These are phyloP conservation scores for Enteromius fasciolatus DNA, from an alignment of 2,797 vertebrate genomes.

Conservation along the genomic window DNA sequence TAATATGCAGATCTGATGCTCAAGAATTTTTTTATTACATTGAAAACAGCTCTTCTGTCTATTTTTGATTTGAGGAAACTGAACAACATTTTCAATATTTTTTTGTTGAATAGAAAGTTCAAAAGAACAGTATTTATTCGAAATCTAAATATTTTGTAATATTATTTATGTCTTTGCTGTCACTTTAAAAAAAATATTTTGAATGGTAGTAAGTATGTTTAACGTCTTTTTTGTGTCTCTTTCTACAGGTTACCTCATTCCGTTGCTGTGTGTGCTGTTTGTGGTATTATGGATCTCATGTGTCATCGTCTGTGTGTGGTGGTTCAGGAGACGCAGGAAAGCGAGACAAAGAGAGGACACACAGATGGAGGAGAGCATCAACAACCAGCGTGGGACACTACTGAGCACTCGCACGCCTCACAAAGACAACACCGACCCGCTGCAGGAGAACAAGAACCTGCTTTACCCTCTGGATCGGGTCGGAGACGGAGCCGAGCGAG, in stretches of 20 bases:
- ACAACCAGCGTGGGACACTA: conserved; percentile 90
- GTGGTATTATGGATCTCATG: conserved; percentile 89
- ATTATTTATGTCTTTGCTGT: not conserved
- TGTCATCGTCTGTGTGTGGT: conserved; percentile 88
- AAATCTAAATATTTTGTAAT: not conserved
- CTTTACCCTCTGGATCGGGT: conserved; percentile 83
- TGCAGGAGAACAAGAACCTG: conserved; percentile 88
- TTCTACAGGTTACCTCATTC: conserved; percentile 85
- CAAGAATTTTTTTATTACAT: not conserved
- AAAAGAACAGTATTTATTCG: not conserved
- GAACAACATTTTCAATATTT: not conserved
- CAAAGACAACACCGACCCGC: conserved; percentile 84
- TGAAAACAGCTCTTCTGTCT: not conserved
- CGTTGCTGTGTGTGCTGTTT: conserved; percentile 86
- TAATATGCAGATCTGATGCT: not conserved
- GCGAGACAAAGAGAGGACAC: conserved; percentile 79
- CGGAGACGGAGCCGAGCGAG: conserved; percentile 79
- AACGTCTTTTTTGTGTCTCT: not conserved
- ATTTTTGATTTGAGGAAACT: too few relatives aligned
- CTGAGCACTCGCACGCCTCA: conserved; percentile 79
- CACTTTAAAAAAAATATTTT: not conserved
- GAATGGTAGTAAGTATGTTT: not conserved
- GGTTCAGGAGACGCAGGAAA: conserved; percentile 94
- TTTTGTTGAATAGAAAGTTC: not conserved
- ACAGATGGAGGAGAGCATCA: conserved; percentile 81